phyloP scores from a whole-genome alignment of 2,113 vertebrate species.

The Leptobrachium leishanense region DNA sequence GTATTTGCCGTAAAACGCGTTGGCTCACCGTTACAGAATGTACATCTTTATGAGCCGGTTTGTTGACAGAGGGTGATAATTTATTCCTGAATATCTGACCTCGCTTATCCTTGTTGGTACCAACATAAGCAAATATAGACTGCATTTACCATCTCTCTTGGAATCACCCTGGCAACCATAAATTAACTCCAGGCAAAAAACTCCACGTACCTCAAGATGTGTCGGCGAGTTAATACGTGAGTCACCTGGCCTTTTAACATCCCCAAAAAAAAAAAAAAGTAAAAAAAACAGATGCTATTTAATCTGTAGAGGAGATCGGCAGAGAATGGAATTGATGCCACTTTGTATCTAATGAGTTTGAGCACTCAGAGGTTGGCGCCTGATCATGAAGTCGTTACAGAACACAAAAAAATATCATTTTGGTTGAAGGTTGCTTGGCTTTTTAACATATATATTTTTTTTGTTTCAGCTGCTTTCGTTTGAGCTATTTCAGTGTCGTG shows the following conservation, averaged over 20 bases:
- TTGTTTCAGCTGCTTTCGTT: no score
- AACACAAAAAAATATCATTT: no score
- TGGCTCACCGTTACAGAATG: no score
- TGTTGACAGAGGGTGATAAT: slow-evolving; percentile 9
- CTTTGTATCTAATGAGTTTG: slow-evolving; percentile 18
- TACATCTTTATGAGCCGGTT: not conserved
- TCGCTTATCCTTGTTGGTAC: not conserved
- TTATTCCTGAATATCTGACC: slow-evolving; percentile 16
- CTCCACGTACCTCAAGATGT: not conserved
- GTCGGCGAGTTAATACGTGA: slow-evolving; percentile 37
- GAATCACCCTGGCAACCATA: not conserved
- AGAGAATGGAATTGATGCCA: slow-evolving; percentile 30
- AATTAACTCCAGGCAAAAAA: slow-evolving; percentile 4
- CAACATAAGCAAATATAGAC: not conserved
- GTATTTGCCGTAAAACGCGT: no score
- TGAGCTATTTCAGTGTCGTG: no score
- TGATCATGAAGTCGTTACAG: not conserved
- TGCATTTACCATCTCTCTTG: not conserved
- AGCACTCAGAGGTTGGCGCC: slow-evolving; percentile 2
- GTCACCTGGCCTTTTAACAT: slow-evolving; percentile 39
- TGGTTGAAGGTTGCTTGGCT: no score
- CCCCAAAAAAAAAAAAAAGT: not conserved
- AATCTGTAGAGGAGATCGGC: slow-evolving; percentile 7
- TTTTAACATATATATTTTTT: no score
- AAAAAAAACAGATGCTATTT: slow-evolving; percentile 4